These are phyloP conservation scores for Parazoanthus atlanticus DNA, from an alignment of 92 coral and sea anemone genomes.

Conservation along the genomic window DNA sequence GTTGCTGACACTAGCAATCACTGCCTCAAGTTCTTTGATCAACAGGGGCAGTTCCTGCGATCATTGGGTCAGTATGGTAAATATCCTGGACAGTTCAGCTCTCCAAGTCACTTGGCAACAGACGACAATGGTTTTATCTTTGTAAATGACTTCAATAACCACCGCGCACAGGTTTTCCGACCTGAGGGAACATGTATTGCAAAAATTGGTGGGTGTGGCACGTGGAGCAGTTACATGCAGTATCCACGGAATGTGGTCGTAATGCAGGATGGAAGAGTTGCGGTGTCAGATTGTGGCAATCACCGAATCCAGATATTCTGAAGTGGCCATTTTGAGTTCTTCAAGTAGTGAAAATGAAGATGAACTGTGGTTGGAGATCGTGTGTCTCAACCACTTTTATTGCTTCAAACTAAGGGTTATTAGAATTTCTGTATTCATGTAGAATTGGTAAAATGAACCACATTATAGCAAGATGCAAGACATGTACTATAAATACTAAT, in stretches of 20 bases:
- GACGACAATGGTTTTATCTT: constrained; percentile 58
- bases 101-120: constrained; percentile 41
- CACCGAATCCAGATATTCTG: constrained; percentile 52
- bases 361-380: neutral
- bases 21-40: constrained; percentile 46
- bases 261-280: constrained; percentile 41
- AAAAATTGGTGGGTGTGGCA: constrained; percentile 36
- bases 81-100: constrained; percentile 2
- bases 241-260: constrained; percentile 50
- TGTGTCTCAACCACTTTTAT: neutral
- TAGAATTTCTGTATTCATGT: too few relatives aligned
- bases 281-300: constrained; percentile 44
- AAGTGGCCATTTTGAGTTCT: neutral
- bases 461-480: too few relatives aligned
- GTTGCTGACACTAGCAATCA: constrained; percentile 59
- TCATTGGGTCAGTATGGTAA: constrained; percentile 24
- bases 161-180: constrained; percentile 39
- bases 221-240: constrained; percentile 32
- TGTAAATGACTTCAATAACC: constrained; percentile 47
- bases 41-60: constrained; percentile 32
- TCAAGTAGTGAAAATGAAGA: neutral
- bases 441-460: too few relatives aligned
- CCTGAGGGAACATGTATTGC: constrained; percentile 36
- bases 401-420: neutral
- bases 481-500: too few relatives aligned